These are phyloP conservation scores for Parochlus steinenii DNA, from an alignment of 2,888 invertebrate genomes.

Conservation along the genomic window DNA sequence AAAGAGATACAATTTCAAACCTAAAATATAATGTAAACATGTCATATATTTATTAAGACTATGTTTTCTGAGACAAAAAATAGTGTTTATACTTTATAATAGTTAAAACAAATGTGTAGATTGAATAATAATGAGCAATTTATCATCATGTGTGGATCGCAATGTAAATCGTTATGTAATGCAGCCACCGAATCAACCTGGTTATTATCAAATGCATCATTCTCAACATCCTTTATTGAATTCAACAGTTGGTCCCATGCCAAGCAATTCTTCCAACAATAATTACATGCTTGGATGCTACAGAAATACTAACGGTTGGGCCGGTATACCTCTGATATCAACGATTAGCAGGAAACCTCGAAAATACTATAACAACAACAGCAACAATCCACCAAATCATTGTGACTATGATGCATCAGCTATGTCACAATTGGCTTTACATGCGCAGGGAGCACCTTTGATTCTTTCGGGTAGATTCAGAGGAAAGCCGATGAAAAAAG, in stretches of 20 bases:
- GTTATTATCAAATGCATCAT: not conserved
- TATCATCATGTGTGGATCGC: constrained; percentile 15
- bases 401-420: constrained; percentile 18
- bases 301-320: constrained; percentile 44
- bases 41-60: too few species aligned
- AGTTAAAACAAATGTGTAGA: too few species aligned
- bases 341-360: constrained; percentile 40
- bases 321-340: constrained; percentile 66
- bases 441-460: constrained; percentile 73
- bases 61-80: too few species aligned
- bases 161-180: constrained; percentile 13
- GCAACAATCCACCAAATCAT: constrained; percentile 10
- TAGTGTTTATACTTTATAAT: too few species aligned
- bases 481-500: constrained; percentile 21
- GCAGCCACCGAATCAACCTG: constrained; percentile 7
- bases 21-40: too few species aligned
- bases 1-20: too few species aligned
- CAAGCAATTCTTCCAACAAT: constrained; percentile 24
- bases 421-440: constrained; percentile 59
- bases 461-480: constrained; percentile 49
- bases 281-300: constrained; percentile 15
- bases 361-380: constrained; percentile 18
- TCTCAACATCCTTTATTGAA: too few species aligned
- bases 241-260: too few species aligned
- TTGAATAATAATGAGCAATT: constrained; percentile 13